phyloP scores from a whole-genome alignment of 1,140 invertebrate genomes.

The Mamestra configurata region DNA sequence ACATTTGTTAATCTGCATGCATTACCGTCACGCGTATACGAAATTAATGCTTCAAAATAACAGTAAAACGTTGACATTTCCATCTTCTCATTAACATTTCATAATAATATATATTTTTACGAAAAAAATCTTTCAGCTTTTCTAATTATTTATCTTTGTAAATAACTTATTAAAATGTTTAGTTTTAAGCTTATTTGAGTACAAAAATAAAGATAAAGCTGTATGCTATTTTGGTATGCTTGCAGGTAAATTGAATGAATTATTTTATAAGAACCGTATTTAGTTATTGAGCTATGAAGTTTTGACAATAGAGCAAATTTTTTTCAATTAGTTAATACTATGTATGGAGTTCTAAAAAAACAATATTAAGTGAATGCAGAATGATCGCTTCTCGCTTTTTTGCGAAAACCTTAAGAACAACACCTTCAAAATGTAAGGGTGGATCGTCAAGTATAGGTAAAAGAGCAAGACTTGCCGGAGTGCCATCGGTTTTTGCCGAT shows the following conservation, averaged over 20 bases:
- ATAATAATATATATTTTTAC: neutral
- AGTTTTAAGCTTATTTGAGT: slow-evolving; percentile 15
- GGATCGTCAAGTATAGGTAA: neutral
- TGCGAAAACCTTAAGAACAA: neutral
- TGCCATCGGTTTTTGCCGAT: too few relatives aligned
- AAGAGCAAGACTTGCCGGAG: neutral
- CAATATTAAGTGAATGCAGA: neutral
- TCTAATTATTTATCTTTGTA: slow-evolving; percentile 14
- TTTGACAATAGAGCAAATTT: too few relatives aligned
- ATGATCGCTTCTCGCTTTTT: neutral
- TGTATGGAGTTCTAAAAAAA: neutral
- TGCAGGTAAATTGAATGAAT: neutral
- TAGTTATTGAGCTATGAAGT: too few relatives aligned
- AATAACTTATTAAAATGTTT: slow-evolving; percentile 26
- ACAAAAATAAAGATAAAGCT: neutral
- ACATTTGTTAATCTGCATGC: neutral
- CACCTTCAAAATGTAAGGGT: neutral
- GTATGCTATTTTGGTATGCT: neutral
- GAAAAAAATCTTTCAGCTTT: slow-evolving; percentile 34
- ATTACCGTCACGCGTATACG: neutral
- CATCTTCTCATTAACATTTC: slow-evolving; percentile 19
- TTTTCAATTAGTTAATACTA: too few relatives aligned
- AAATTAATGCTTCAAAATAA: slow-evolving; percentile 5
- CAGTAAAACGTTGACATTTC: neutral
- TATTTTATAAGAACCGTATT: too few relatives aligned